Conservation (phyloP, 2,113 vertebrate genomes). For the Ailurus styani region DNA sequence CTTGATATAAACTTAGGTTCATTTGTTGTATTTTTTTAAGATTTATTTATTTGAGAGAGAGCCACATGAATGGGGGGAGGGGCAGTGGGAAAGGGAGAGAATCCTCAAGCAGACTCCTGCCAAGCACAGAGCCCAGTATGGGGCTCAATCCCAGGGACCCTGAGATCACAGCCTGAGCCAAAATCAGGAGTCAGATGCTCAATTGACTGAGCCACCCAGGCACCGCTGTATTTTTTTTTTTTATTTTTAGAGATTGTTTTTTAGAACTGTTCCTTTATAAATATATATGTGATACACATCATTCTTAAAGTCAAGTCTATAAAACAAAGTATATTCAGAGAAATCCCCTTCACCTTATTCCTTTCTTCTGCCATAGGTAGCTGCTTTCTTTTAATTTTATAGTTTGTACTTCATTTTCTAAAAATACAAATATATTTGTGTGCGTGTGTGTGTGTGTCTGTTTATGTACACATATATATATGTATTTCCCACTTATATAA, state of each 20-base stretch:
- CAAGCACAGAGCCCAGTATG: background rate
- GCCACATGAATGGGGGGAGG: background rate
- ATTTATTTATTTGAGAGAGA: background rate
- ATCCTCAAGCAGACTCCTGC: background rate
- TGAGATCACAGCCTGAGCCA: background rate
- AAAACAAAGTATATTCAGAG: background rate
- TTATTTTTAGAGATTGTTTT: background rate
- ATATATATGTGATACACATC: background rate
- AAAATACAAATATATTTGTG: background rate
- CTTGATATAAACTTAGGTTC: background rate
- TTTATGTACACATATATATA: background rate
- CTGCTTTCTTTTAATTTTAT: constrained; percentile 6
- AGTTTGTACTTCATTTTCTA: background rate
- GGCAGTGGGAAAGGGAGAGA: background rate
- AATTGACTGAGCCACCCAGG: background rate
- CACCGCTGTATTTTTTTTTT: background rate
- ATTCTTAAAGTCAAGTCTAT: constrained; percentile 16
- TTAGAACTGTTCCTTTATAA: background rate
- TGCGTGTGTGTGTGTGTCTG: background rate
- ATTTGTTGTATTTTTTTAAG: background rate
- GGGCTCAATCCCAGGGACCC: background rate
- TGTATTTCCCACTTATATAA: background rate
- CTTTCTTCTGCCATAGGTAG: background rate
- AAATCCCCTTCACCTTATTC: background rate
- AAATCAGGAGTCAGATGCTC: background rate